Base-by-base conservation (phyloP, 2,888 invertebrate genomes). In the Conomelus anceps region DNA sequence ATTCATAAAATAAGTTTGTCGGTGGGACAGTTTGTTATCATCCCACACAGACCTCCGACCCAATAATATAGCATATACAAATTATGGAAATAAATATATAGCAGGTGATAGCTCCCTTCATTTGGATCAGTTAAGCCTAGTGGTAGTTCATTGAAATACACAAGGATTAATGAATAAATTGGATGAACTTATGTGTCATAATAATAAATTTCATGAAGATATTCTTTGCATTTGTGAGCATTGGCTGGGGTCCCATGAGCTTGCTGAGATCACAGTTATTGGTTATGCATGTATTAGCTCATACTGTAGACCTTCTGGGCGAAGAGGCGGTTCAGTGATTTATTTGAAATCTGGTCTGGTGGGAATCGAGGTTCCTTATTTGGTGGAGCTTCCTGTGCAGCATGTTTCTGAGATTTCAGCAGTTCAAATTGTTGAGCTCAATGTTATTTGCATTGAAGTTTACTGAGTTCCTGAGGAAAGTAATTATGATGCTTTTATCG, bases 241-340 rank as follows among this genome's bases (percentile, higher is more conserved):
- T n/a, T 88, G 88, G 63, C 23, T 88, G 22, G 23, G 22, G 6
- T 20, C 23, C 22, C 23, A 34, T 63, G 84, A 88, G 22, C 63
- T 88, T 22, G 22, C 22, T 22, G 63, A 88, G 6, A 29, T 88
- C 6, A 1, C 22, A 0, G 7, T 63, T 22, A 3, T 24, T 0
- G 88, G 88, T 9, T 88, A 88, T 20, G 22, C 13, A 7, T 23
- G 63, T 22, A 20, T n/a, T 22, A 88, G 88, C 20, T 22, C 63
- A 13, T 88, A 11, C 22, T 22, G 23, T 11, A 29, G 88, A 63
- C 88, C 88, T 63, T 7, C 63, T 84, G 88, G 63, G 23, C 63
- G 26, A 23, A 34, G 88, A 34, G 88, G 63, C 22, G 88, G 88
- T 23, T 34, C 88, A 22, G 88, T 63, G 1, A 88, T 88, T 23